phyloP scores from a whole-genome alignment of 2,888 invertebrate genomes.

The Cryptocephalus moraei region DNA sequence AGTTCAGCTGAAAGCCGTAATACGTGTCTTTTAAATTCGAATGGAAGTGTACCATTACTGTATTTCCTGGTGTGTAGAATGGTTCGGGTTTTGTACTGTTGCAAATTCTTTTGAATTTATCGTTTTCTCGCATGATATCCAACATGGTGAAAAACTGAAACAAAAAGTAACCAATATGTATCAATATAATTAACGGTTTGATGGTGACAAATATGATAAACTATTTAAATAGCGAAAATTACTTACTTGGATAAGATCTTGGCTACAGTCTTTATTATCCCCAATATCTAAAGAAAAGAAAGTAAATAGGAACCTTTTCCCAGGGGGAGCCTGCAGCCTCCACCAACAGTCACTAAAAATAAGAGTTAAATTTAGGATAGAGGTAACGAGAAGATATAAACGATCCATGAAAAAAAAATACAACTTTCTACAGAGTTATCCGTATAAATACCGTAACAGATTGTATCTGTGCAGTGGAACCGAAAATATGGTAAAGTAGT shows the following conservation, averaged over 20 bases:
- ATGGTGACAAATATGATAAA: no score
- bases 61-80: constrained; percentile 54
- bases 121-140: constrained; percentile 3
- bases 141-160: constrained; percentile 11
- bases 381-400: no score
- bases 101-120: constrained; percentile 56
- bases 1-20: constrained; percentile 79
- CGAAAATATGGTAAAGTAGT: no score
- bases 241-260: constrained; percentile 63
- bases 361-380: no score
- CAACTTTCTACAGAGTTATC: neutral
- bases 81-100: constrained; percentile 66
- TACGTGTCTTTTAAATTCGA: constrained; percentile 66
- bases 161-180: neutral
- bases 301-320: constrained; percentile 69
- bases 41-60: constrained; percentile 64
- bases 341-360: constrained; percentile 72
- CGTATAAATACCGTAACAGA: neutral
- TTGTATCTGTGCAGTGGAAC: no score
- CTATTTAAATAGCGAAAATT: no score
- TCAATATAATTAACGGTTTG: no score
- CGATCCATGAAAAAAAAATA: no score
- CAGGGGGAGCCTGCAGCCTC: constrained; percentile 54
- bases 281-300: constrained; percentile 70
- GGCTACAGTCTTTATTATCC: constrained; percentile 58